Percentiles rank a stretch among this genome's conserved stretches.
phyloP scores from a whole-genome alignment of 2,888 invertebrate species.

The Protonemura montana region DNA sequence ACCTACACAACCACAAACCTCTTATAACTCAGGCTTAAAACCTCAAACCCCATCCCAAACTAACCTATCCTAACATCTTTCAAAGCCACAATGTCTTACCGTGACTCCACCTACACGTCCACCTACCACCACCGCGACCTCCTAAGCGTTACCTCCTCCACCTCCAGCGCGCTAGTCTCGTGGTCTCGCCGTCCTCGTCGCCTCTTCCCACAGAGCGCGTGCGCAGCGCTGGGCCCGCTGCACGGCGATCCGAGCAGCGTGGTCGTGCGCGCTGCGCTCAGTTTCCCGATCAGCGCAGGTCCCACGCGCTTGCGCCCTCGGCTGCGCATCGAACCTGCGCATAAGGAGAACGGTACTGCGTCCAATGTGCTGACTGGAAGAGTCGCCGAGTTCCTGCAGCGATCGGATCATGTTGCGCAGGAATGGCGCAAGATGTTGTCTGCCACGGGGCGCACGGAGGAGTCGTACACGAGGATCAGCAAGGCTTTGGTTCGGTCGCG shows the following conservation, averaged over 20 bases:
- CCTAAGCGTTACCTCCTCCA: constrained; percentile 41
- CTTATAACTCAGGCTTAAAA: no score
- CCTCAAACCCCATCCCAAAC: no score
- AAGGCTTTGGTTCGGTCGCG: constrained; percentile 50
- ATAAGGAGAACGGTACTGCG: constrained; percentile 77
- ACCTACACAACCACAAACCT: no score
- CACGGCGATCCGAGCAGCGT: constrained; percentile 78
- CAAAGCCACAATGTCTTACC: background rate
- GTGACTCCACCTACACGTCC: background rate
- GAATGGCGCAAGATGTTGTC: constrained; percentile 70
- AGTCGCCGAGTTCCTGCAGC: constrained; percentile 80
- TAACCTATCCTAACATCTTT: no score
- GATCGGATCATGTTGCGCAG: constrained; percentile 88
- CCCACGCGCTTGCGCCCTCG: constrained; percentile 43
- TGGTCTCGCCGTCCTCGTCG: constrained; percentile 63
- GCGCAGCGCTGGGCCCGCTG: constrained; percentile 56
- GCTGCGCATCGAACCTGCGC: constrained; percentile 73
- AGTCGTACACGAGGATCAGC: constrained; percentile 54
- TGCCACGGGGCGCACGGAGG: background rate
- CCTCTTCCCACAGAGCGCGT: constrained; percentile 69
- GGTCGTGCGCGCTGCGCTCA: constrained; percentile 82
- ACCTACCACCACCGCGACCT: background rate
- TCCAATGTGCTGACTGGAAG: constrained; percentile 78
- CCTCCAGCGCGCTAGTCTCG: constrained; percentile 48
- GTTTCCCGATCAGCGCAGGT: constrained; percentile 72